These are phyloP conservation scores for Xenotilapia flavipinnis DNA, from an alignment of 2,113 vertebrate species.

Conservation along the genomic window DNA sequence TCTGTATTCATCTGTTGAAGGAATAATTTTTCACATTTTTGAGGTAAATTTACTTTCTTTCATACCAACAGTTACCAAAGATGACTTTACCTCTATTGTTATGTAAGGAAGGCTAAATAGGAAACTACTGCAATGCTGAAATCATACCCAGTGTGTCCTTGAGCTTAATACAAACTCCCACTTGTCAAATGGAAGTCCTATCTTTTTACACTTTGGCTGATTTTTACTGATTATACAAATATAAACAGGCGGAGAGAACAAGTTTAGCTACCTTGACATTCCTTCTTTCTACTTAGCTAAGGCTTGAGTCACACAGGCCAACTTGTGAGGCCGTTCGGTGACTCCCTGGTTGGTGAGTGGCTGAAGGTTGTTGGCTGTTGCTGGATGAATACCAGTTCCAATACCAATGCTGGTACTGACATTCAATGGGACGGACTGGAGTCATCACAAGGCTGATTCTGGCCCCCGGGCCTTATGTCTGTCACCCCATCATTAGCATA, in stretches of 20 bases:
- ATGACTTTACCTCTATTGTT: neutral
- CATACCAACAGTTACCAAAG: neutral
- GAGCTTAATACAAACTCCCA: neutral
- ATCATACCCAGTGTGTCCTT: neutral
- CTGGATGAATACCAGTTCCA: neutral
- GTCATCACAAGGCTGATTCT: neutral
- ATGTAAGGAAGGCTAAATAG: neutral
- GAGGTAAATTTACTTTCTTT: neutral
- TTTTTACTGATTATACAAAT: neutral
- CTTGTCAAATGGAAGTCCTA: neutral
- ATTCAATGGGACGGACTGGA: neutral
- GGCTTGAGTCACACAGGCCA: neutral
- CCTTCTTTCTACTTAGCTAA: neutral
- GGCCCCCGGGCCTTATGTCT: neutral
- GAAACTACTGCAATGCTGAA: neutral
- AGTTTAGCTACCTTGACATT: neutral
- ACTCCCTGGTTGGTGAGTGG: neutral
- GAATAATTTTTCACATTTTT: neutral
- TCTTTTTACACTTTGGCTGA: neutral
- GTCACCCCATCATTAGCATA: neutral
- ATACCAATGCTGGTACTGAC: fast-evolving
- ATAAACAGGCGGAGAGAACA: neutral
- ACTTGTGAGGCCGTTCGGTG: fast-evolving
- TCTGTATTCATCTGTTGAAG: neutral
- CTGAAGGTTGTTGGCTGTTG: neutral